Percentiles rank a stretch among this genome's conserved stretches.
Conservation (phyloP, 1,140 invertebrate species). For the Helicoverpa zea region DNA sequence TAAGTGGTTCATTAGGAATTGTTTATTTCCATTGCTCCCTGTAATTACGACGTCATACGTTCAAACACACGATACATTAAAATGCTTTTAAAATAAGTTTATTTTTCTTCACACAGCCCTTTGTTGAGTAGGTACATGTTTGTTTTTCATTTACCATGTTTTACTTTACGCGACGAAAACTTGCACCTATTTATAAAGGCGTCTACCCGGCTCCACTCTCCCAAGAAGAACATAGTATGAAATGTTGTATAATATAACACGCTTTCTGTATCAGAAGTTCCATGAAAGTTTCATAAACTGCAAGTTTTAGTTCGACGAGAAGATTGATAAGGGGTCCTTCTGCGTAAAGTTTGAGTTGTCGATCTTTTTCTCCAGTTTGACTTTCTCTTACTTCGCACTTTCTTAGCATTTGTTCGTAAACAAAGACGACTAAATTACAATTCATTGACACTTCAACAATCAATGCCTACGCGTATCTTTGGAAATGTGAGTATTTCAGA, state of each 20-base stretch:
- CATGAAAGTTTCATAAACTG: background rate
- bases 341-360: background rate
- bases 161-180: conserved; percentile 29
- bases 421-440: background rate
- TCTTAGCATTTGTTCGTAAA: background rate
- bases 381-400: background rate
- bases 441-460: background rate
- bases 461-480: too few species aligned
- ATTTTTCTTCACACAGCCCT: conserved; percentile 18
- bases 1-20: background rate
- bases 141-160: conserved; percentile 36
- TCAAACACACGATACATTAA: conserved; percentile 9
- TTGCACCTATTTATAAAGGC: conserved; percentile 42
- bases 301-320: background rate
- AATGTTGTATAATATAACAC: background rate
- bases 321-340: conserved; percentile 16
- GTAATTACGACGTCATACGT: conserved; percentile 29
- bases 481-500: too few species aligned
- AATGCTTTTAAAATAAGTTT: conserved; percentile 42
- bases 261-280: background rate
- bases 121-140: conserved; percentile 20
- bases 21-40: conserved; percentile 12
- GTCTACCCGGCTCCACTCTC: conserved; percentile 28
- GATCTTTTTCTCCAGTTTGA: conserved; percentile 2
- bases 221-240: conserved; percentile 6